A percentile compares a stretch with the other conserved stretches of the same genome.
phyloP scores from a whole-genome alignment of 2,888 invertebrate species.

The Antheraea yamamai region DNA sequence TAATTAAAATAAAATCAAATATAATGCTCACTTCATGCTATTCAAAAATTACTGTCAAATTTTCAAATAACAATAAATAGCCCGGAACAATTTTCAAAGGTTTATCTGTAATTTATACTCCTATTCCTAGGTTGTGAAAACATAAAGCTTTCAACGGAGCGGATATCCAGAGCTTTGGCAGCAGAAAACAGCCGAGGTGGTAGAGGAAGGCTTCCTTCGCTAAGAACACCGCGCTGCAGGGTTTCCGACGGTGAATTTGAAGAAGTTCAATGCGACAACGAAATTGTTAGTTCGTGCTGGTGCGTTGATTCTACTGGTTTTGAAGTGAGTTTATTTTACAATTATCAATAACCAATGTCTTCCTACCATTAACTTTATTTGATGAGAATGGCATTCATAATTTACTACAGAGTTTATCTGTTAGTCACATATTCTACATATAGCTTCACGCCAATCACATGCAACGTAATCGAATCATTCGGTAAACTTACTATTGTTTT shows the following conservation, averaged over 20 bases:
- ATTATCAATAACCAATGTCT: background rate
- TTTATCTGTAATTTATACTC: background rate
- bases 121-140: slow-evolving; percentile 73
- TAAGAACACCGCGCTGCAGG: slow-evolving; percentile 87
- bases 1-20: no score
- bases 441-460: background rate
- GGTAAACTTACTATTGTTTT: background rate
- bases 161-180: slow-evolving; percentile 70
- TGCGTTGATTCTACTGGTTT: slow-evolving; percentile 91
- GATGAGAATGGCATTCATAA: no score
- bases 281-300: slow-evolving; percentile 89
- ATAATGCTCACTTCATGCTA: no score
- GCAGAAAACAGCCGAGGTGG: slow-evolving; percentile 83
- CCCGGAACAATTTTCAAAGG: background rate
- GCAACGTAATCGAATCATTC: background rate
- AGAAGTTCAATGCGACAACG: slow-evolving; percentile 88
- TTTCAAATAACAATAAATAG: background rate
- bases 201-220: slow-evolving; percentile 82
- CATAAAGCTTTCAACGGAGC: slow-evolving; percentile 67
- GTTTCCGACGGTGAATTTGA: slow-evolving; percentile 88
- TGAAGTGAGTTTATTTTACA: slow-evolving; percentile 71
- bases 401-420: no score
- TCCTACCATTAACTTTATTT: no score
- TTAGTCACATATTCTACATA: background rate
- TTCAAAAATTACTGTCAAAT: background rate